Base-by-base conservation (phyloP, 2,888 invertebrate genomes). In the Aphodius granarius region DNA sequence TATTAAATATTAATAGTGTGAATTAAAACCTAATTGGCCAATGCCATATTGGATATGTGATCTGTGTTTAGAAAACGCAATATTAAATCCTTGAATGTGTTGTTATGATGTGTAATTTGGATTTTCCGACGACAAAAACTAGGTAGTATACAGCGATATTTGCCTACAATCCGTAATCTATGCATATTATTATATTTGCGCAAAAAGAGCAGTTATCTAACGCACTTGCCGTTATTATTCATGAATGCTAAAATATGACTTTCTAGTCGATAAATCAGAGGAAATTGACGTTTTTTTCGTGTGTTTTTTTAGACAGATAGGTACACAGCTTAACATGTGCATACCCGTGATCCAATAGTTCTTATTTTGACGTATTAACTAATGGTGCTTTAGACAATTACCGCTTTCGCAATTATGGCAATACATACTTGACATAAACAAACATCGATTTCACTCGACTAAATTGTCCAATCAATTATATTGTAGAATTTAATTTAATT, bases 241-340 rank as follows among this genome's bases (percentile, higher is more conserved):
- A 68, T 68, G 19, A 68, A 68, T 68, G 68, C 68, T 68, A 68
- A 68, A 68, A 68, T 68, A 68, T 68, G 68, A 68, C 68, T 68
- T 68, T 68, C 68, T 68, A 68, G 21, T 68, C 68, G 20, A 21
- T 68, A 68, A 68, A 68, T 68, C 68, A 68, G 68, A 5, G 20
- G 21, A 68, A 68, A 68, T 68, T 68, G 68, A 68, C 68, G 20
- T 68, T 9, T 68, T 68, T 21, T 18, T 68, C 20, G 19, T n/a
- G 6, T 5, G 13, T 20, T n/a, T 68, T 68, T 68, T 68, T 68
- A 9, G 9, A 21, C 68, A 16, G 19, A 20, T 21, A 20, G 21
- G n/a, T 6, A 5, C 17, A 20, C 17, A 66, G n/a, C 5, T 20
- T 66, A 19, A 68, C 68, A 20, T 20, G 20, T 68, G 65, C 17